A percentile compares a stretch with the other conserved stretches of the same genome.
phyloP scores from a whole-genome alignment of 2,113 vertebrate species.

The Takifugu flavidus region DNA sequence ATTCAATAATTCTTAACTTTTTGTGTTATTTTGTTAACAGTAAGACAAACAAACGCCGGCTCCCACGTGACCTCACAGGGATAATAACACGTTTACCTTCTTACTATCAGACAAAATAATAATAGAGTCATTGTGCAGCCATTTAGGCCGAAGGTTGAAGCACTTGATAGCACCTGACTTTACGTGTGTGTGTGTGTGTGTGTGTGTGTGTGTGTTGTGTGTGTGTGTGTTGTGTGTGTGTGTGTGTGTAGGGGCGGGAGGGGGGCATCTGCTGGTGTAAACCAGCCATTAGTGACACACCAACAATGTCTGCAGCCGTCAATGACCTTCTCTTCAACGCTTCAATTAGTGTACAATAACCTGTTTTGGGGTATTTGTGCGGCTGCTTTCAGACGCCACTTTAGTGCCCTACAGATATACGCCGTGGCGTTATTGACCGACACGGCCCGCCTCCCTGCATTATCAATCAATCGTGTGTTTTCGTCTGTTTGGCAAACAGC shows the following conservation, averaged over 20 bases:
- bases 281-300: conserved; percentile 5
- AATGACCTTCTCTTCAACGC: conserved; percentile 5
- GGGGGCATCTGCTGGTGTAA: too few species aligned
- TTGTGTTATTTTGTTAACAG: too few species aligned
- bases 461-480: conserved; percentile 58
- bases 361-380: conserved; percentile 16
- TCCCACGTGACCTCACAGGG: too few species aligned
- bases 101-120: too few species aligned
- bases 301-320: neutral
- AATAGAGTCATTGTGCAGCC: neutral
- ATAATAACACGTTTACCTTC: too few species aligned
- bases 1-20: too few species aligned
- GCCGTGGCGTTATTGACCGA: conserved; percentile 50
- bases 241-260: too few species aligned
- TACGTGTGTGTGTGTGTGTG: too few species aligned
- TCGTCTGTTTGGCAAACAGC: conserved; percentile 62
- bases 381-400: conserved; percentile 27
- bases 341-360: conserved; percentile 10
- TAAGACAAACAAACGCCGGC: too few species aligned
- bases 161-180: too few species aligned
- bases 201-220: too few species aligned
- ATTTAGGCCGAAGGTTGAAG: neutral
- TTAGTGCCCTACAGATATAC: conserved; percentile 31
- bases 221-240: too few species aligned
- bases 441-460: conserved; percentile 34